phyloP scores from a whole-genome alignment of 2,797 vertebrate genomes.

The Tinamus major region DNA sequence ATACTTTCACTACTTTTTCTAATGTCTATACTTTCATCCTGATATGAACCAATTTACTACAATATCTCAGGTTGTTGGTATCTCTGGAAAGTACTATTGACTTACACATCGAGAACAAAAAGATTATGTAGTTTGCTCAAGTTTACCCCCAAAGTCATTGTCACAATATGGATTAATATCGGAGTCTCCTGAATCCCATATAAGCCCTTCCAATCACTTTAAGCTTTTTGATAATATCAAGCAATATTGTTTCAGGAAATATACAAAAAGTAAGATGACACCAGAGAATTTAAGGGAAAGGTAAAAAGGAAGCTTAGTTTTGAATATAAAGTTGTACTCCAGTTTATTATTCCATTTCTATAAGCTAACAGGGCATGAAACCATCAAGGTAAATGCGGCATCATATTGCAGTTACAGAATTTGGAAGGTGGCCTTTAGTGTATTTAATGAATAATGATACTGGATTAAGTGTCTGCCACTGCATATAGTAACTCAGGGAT shows the following conservation, averaged over 20 bases:
- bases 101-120: neutral
- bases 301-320: neutral
- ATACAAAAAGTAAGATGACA: neutral
- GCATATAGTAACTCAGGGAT: slow-evolving; percentile 3
- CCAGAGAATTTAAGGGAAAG: neutral
- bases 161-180: neutral
- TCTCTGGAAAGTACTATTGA: neutral
- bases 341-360: neutral
- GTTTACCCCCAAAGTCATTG: neutral
- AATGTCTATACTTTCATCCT: neutral
- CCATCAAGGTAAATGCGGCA: neutral
- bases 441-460: neutral
- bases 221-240: neutral
- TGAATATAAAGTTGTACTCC: neutral
- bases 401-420: neutral
- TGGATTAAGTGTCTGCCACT: neutral
- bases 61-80: neutral
- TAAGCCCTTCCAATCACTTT: neutral
- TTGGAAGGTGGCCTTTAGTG: neutral
- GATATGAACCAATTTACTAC: neutral
- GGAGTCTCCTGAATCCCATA: neutral
- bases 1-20: neutral
- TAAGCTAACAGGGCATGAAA: neutral
- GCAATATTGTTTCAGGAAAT: neutral
- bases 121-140: neutral